Evolutionary conservation across 2,113 vertebrate genomes (phyloP).

Genomic region (Engystomops pustulosus): DNA sequence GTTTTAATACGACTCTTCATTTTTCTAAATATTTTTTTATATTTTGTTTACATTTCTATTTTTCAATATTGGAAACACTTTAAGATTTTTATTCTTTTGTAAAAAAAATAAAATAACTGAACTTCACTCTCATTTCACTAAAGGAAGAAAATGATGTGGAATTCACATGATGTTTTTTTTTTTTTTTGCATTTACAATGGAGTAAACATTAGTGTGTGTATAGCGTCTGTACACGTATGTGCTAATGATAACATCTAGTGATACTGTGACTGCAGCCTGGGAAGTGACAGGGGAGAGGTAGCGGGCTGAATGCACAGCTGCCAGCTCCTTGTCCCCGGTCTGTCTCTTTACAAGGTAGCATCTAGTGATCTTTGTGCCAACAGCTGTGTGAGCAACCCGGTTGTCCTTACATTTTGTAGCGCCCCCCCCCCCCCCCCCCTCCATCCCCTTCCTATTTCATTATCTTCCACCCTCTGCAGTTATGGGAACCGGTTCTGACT

Average conservation of each 20-base stretch:
- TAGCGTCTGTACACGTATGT: too few species aligned
- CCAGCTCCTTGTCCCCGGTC: background rate
- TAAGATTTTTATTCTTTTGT: too few species aligned
- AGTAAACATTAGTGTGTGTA: too few species aligned
- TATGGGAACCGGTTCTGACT: conserved; percentile 52
- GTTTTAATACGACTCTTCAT: too few species aligned
- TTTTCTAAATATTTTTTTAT: too few species aligned
- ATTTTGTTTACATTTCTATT: too few species aligned
- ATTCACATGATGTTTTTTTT: too few species aligned
- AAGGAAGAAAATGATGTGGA: too few species aligned
- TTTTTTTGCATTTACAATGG: too few species aligned
- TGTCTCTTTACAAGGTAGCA: background rate
- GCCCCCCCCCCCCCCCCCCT: background rate
- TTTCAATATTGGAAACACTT: too few species aligned
- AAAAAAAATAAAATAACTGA: too few species aligned
- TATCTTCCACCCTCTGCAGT: conserved; percentile 30
- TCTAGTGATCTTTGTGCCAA: background rate
- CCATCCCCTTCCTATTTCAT: conserved; percentile 26
- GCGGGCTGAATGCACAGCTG: background rate
- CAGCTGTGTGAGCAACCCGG: background rate
- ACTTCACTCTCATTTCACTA: too few species aligned
- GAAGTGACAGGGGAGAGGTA: background rate
- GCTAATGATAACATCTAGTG: background rate
- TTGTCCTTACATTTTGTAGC: conserved; percentile 1
- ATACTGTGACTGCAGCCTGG: background rate